Evolutionary conservation across 2,797 vertebrate species (phyloP).

Genomic region (Microctenopoma lineatum): DNA sequence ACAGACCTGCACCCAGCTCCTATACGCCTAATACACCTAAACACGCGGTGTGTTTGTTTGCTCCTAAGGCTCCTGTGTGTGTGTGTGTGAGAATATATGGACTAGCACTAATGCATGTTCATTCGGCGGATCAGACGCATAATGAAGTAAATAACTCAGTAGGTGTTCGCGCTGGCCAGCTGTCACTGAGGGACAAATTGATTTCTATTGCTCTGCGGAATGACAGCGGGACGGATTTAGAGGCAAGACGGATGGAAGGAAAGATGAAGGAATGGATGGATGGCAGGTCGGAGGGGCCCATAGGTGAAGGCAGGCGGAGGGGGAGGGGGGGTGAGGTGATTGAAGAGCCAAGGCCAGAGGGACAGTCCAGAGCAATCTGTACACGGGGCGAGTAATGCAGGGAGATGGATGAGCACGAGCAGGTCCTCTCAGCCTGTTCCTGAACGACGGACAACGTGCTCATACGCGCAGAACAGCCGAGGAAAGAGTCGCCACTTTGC

Average conservation of each 20-base stretch:
- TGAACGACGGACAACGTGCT: background rate
- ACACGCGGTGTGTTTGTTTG: conserved; percentile 32
- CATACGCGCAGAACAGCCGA: conserved; percentile 19
- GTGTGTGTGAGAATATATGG: conserved; percentile 19
- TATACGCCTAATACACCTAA: conserved; percentile 37
- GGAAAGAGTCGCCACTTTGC: background rate
- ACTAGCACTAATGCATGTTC: conserved; percentile 24
- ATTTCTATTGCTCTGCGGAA: conserved; percentile 54
- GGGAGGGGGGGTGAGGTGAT: conserved; percentile 47
- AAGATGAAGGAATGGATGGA: conserved; percentile 46
- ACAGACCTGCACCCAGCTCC: conserved; percentile 36
- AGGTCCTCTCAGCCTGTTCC: conserved; percentile 20
- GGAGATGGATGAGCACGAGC: conserved; percentile 17
- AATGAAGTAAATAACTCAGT: conserved; percentile 55
- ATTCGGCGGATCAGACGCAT: conserved; percentile 36
- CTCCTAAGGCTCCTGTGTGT: background rate
- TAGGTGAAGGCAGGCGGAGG: conserved; percentile 30
- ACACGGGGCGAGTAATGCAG: conserved; percentile 18
- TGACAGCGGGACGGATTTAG: conserved; percentile 32
- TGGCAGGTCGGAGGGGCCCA: conserved; percentile 29
- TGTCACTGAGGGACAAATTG: conserved; percentile 46
- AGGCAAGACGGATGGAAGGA: conserved; percentile 20
- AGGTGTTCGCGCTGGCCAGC: conserved; percentile 40
- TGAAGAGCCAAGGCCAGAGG: conserved; percentile 61
- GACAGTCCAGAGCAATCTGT: conserved; percentile 51